phyloP scores from a whole-genome alignment of 2,797 vertebrate genomes.

The Brotula barbata region DNA sequence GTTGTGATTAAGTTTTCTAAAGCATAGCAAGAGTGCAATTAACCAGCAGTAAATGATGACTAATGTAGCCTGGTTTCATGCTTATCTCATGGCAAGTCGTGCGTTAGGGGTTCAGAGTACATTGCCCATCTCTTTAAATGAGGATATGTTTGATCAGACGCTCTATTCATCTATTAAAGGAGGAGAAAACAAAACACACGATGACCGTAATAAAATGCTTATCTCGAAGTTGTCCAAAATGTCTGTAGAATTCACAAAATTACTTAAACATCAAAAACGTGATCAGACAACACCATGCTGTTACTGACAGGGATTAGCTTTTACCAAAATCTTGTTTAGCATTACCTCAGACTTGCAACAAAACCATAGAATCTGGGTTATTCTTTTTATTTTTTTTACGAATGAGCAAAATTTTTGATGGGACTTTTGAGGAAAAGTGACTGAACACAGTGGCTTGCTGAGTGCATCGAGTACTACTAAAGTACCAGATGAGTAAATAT shows the following conservation, averaged over 20 bases:
- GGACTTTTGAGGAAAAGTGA: no score
- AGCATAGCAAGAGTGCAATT: not conserved
- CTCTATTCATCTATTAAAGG: not conserved
- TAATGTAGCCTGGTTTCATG: not conserved
- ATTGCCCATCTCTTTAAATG: not conserved
- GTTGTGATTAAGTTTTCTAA: conserved; percentile 3
- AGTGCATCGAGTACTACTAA: not conserved
- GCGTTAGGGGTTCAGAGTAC: not conserved
- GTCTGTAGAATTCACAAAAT: not conserved
- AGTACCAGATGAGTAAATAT: not conserved
- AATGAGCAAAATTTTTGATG: no score
- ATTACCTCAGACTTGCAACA: no score
- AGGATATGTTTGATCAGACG: not conserved
- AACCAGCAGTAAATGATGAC: conserved; percentile 5
- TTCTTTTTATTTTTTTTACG: no score
- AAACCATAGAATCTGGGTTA: no score
- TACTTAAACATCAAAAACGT: not conserved
- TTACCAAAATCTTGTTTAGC: no score
- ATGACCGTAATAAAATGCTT: not conserved
- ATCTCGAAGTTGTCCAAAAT: not conserved
- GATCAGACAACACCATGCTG: not conserved
- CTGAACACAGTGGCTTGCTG: not conserved
- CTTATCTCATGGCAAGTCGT: no score
- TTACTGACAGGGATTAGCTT: not conserved
- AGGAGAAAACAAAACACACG: not conserved